These are phyloP conservation scores for Nycticebus coucang DNA, from an alignment of 2,113 vertebrate genomes.

Conservation along the genomic window DNA sequence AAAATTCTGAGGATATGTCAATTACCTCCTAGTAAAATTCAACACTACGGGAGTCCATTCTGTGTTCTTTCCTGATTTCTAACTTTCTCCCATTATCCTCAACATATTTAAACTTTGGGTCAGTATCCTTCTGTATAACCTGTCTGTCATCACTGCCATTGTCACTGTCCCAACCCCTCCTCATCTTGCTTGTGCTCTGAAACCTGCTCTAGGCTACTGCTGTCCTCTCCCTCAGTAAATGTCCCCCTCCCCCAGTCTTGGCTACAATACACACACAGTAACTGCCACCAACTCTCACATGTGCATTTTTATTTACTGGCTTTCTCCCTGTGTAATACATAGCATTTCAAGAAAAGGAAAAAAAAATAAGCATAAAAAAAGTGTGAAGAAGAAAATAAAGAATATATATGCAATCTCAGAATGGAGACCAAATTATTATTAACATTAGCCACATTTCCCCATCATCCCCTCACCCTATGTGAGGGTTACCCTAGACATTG, in stretches of 20 bases:
- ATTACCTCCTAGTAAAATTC: background rate
- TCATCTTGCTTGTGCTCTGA: background rate
- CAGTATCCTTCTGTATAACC: background rate
- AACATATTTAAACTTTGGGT: background rate
- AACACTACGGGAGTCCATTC: background rate
- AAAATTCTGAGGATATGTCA: background rate
- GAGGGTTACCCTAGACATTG: too few species aligned
- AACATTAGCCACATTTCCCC: too few species aligned
- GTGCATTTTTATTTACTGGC: background rate
- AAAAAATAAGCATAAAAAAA: too few species aligned
- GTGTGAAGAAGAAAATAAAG: too few species aligned
- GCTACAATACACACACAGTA: background rate
- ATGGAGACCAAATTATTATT: too few species aligned
- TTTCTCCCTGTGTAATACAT: too few species aligned
- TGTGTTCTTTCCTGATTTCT: background rate
- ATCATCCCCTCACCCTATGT: too few species aligned
- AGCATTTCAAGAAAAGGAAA: too few species aligned
- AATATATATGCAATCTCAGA: too few species aligned
- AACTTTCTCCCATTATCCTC: background rate
- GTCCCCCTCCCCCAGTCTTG: background rate
- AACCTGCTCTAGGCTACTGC: background rate
- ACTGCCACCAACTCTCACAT: background rate
- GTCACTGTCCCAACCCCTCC: accelerated
- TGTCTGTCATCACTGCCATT: background rate
- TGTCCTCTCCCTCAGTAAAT: accelerated